Percentiles rank a stretch among this genome's conserved stretches.
These are phyloP conservation scores for Himalopsyche kuldschensis DNA, from an alignment of 2,888 invertebrate species.

Conservation along the genomic window DNA sequence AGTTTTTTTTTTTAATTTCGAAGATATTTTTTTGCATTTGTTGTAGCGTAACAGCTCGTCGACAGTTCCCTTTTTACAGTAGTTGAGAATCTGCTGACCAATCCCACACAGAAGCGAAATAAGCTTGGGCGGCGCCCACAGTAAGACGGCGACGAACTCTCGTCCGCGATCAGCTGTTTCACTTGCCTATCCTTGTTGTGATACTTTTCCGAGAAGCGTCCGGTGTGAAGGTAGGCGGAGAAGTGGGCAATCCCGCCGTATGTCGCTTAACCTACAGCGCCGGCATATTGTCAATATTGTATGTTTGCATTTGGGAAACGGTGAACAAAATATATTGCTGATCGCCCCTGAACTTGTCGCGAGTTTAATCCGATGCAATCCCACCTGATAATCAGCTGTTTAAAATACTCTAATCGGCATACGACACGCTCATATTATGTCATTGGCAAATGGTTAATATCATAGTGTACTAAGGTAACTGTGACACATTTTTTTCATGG, in stretches of 20 bases:
- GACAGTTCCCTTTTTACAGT: not conserved
- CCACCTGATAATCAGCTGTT: not conserved
- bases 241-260: not conserved
- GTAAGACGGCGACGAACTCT: not conserved
- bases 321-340: not conserved
- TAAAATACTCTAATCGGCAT: not conserved
- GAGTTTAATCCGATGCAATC: not conserved
- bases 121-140: slow-evolving; percentile 13
- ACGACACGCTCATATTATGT: no score
- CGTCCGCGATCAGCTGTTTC: slow-evolving; percentile 23
- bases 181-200: slow-evolving; percentile 18
- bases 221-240: slow-evolving; percentile 25
- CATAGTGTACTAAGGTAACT: no score
- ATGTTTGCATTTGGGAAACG: not conserved
- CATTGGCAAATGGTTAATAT: no score
- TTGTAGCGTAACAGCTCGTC: no score
- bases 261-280: not conserved
- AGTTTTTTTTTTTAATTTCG: no score
- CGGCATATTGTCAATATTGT: not conserved
- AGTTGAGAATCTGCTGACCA: slow-evolving; percentile 2
- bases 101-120: slow-evolving; percentile 3
- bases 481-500: no score
- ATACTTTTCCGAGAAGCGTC: slow-evolving; percentile 27
- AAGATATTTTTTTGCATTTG: no score
- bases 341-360: not conserved